Base-by-base conservation (phyloP, 2,797 vertebrate genomes). In the Anas flavirostris region DNA sequence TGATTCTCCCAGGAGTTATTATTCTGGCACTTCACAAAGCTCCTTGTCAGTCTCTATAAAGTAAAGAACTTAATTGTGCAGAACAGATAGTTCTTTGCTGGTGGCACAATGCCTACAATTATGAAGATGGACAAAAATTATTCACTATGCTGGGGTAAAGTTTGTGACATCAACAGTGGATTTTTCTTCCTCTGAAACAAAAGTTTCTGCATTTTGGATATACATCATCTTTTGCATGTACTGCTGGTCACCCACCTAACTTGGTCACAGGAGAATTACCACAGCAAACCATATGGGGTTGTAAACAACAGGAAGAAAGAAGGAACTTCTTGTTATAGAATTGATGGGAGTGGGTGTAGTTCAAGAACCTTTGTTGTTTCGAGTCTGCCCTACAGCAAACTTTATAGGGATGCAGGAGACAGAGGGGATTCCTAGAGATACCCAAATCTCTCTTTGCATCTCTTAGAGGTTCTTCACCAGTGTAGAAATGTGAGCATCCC, bases 11-110 rank as follows among this genome's bases (percentile, higher is more conserved):
- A 83, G 75, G 62, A 94, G 35, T 76, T 62, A 29, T 91, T 82
- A 56, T 95, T 90, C 89, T 82, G 86, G 43, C 56, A 90, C 74
- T 72, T 86, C 94, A 78, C 46, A 85, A 70, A 96, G 87, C n/a
- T 73, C 41, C 85, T 55, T 75, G 55, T 72, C 76, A 72, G 23
- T 60, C 43, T 76, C 73, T 56, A 72, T 79, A 63, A 95, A 82
- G 66, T 87, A 73, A 82, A 96, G 87, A 93, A 64, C 41, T 68
- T 94, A 81, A 90, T 90, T 92, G 90, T 66, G 67, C 48, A 79
- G 91, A 91, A 70, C 9, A 59, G 44, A 62, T 39, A 64, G 43
- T 67, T 70, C 33, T 73, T 88, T 92, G 43, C 62, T 83, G 33
- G 41, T 86, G 48, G 33, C 31, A 86, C 6, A 59, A 56, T 85